Evolutionary conservation across 2,797 vertebrate genomes (phyloP), one percentile per base, ranked within the genome.

Genomic region (Dendrocincla tyrannina): DNA sequence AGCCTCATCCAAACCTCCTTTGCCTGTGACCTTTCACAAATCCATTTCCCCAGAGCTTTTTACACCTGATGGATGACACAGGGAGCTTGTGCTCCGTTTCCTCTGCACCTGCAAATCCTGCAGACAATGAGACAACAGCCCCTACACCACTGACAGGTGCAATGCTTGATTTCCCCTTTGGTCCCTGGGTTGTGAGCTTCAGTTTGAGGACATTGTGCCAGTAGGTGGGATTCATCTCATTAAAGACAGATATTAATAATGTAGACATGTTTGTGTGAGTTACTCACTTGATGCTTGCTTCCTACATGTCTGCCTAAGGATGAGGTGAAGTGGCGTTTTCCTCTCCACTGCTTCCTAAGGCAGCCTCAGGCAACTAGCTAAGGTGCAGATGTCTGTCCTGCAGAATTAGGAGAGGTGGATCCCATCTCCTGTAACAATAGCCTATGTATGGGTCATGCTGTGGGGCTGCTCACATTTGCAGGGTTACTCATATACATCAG

Each of bases 371-470:
- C 50, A 68, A 17, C 16, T 7, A 68, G 62, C 58, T 76, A 14
- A 24, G 46, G 39, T 58, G 27, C 80, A 85, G 63, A 47, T 17
- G 23, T 42, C 46, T 66, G 3, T 33, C 16, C 49, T 88, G 60
- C 17, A 60, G 68, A 72, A 81, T 56, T 33, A 60, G 44, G 53
- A 86, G 44, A 72, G 32, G 74, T 27, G 7, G 52, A 70, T 37
- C 7, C 25, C 27, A 25, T 28, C 23, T 20, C 23, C 53, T 59
- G 12, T 27, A 78, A 62, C 42, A 66, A n/a, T 1, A 41, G 15
- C 18, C 66, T 11, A 11, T 1, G 7, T 8, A 4, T 1, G 2
- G 49, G 17, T 47, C 32, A 8, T 0, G 0, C 37, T 56, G 49
- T 2, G 6, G 35, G 37, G 32, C 72, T 49, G 30, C 46, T 87